Evolutionary conservation across 2,113 vertebrate species (phyloP), one percentile per base, ranked within the genome.

Genomic region (Callorhinus ursinus): DNA sequence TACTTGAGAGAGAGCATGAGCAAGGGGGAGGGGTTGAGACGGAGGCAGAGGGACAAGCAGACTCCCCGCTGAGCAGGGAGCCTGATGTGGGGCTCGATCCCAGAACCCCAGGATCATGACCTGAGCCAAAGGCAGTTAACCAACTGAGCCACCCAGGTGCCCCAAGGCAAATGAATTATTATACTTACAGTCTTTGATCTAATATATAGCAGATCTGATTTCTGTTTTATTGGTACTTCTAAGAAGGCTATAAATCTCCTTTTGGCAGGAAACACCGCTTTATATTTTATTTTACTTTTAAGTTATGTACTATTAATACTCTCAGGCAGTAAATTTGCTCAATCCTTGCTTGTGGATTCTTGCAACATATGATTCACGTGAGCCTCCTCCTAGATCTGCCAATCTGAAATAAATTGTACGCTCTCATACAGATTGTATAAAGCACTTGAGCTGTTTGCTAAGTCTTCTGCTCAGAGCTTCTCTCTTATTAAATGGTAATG

Each of bases 241-340:
- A 92, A 85, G 89, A 93, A 91, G 59, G 74, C 33, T 93, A 74
- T 80, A 80, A 95, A 83, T 8, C n/a, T 93, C 21, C 31, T 93
- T 93, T 80, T 93, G 89, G 61, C 67, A 96, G 90, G 79, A 97
- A 95, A 83, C 11, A 81, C 71, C 26, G 80, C 57, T 91, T 3
- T 67, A 8, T 61, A 72, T 82, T 88, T 97, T 90, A 84, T 96
- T 96, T 93, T 93, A 89, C 81, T 69, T 84, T 94, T 83, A 55
- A 93, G 92, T 95, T 74, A 87, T 81, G 21, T 57, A 14, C 39
- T 86, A 49, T 90, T 90, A 84, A 93, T 93, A 87, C 12, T 92
- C 79, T 49, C 12, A 94, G 85, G 85, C 13, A 95, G 80, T 67
- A 49, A 81, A 63, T 59, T 63, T 93, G 46, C 15, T 95, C 55